phyloP scores from a whole-genome alignment of 2,797 vertebrate species.

The Myoxocephalus aenaeus region DNA sequence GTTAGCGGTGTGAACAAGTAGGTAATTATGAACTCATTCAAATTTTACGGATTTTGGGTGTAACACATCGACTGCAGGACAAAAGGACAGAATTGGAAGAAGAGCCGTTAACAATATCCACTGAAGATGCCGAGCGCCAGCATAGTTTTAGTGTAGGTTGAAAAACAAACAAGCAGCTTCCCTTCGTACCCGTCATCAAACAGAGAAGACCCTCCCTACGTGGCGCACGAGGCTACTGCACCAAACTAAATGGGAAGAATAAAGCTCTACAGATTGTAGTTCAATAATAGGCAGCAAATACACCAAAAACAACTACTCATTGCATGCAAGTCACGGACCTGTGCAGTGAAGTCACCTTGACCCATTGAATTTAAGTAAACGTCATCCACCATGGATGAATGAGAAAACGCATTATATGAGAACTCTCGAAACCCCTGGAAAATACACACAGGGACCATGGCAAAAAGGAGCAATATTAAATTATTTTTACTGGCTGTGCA shows the following conservation, averaged over 20 bases:
- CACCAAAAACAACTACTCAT: not conserved
- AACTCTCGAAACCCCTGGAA: not conserved
- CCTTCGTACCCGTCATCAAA: not conserved
- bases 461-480: constrained; percentile 7
- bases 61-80: constrained; percentile 29
- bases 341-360: constrained; percentile 3
- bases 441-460: accelerated
- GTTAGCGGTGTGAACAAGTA: constrained; percentile 41
- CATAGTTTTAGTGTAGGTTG: constrained; percentile 4
- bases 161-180: constrained; percentile 11
- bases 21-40: constrained; percentile 49
- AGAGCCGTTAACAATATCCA: constrained; percentile 29
- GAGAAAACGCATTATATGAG: not conserved
- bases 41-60: constrained; percentile 50
- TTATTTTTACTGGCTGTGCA: not conserved
- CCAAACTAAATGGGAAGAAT: constrained; percentile 20
- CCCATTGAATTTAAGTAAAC: not conserved
- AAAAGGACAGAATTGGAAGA: constrained; percentile 31
- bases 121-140: not conserved
- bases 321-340: not conserved
- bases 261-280: not conserved
- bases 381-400: not conserved
- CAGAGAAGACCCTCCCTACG: not conserved
- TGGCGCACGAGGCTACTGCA: not conserved
- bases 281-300: not conserved